Evolutionary conservation across 2,888 invertebrate species (phyloP).

Genomic region (Megastigmus dorsalis): DNA sequence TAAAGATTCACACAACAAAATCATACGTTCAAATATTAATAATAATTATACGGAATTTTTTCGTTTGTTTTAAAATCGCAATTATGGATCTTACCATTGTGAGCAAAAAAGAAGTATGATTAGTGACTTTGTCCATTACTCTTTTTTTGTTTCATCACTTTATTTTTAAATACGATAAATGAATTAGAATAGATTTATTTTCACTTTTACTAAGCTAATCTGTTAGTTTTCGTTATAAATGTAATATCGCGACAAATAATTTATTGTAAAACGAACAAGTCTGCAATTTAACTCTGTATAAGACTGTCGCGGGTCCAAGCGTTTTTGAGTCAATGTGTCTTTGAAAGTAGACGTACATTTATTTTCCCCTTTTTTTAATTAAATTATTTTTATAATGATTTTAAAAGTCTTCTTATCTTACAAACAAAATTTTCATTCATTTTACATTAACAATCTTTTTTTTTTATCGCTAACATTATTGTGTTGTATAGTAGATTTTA

Average conservation of each 20-base stretch:
- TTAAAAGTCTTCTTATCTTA: constrained; percentile 46
- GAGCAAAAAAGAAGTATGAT: constrained; percentile 16
- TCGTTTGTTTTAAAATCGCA: neutral
- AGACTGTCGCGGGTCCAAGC: constrained; percentile 17
- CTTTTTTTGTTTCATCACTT: constrained; percentile 5
- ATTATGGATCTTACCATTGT: no score
- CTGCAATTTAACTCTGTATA: constrained; percentile 54
- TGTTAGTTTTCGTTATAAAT: constrained; percentile 34
- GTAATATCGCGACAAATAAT: constrained; percentile 4
- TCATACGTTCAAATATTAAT: neutral
- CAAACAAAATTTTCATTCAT: constrained; percentile 40
- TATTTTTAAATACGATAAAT: constrained; percentile 10
- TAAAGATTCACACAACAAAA: constrained; percentile 1
- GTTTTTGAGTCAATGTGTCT: constrained; percentile 43
- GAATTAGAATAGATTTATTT: constrained; percentile 2
- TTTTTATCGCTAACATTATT: constrained; percentile 46
- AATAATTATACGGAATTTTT: neutral
- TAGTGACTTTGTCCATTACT: neutral
- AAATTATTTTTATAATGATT: constrained; percentile 52
- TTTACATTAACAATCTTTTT: constrained; percentile 31
- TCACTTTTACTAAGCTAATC: constrained; percentile 43
- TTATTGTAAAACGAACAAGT: constrained; percentile 14
- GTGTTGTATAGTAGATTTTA: constrained; percentile 54
- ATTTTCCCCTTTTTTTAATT: constrained; percentile 41
- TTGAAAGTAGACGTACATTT: constrained; percentile 30